Base-by-base conservation (phyloP, 2,888 invertebrate genomes). In the Ischnura elegans region DNA sequence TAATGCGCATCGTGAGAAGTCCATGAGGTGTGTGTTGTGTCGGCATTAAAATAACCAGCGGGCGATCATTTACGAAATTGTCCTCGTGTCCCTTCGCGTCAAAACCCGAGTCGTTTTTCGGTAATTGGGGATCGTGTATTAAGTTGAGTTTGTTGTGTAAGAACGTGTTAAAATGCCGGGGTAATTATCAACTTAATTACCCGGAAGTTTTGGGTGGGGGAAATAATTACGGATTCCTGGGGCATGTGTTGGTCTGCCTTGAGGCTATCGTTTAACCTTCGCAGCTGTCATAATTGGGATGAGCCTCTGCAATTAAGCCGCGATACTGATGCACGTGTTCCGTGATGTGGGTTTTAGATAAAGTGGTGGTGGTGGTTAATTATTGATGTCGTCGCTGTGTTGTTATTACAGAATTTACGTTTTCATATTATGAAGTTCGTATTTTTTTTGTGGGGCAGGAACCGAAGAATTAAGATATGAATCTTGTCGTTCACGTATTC, bases 151-250 rank as follows among this genome's bases (percentile, higher is more conserved):
- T 43, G 45, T n/a, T 43, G 46, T 86, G 86, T 86, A 90, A 43
- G n/a, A 43, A 43, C 61, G 25, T n/a, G 90, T 1, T 43, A 87
- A 87, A 87, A 19, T 87, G 36, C 25, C 51, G 21, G 25, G 43
- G 46, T 45, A 86, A n/a, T 86, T 43, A 45, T 43, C 29, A 5
- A 43, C 61, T 43, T 42, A 61, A 61, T 90, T 90, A 21, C 43
- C 90, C 90, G 90, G 90, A 90, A 90, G 90, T 90, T 90, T 43
- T 61, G 76, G 29, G 76, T 5, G 36, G 36, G 76, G 61, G 61
- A 66, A 29, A 87, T 90, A 61, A 90, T 90, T 43, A 61, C n/a
- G 45, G 45, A 86, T 86, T 21, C 8, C n/a, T 2, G 36, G n/a
- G n/a, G 25, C 0, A 46, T 16, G 87, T 25, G 61, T 21, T n/a